These are phyloP conservation scores for Sylvia atricapilla DNA, from an alignment of 2,113 vertebrate genomes.

Conservation along the genomic window DNA sequence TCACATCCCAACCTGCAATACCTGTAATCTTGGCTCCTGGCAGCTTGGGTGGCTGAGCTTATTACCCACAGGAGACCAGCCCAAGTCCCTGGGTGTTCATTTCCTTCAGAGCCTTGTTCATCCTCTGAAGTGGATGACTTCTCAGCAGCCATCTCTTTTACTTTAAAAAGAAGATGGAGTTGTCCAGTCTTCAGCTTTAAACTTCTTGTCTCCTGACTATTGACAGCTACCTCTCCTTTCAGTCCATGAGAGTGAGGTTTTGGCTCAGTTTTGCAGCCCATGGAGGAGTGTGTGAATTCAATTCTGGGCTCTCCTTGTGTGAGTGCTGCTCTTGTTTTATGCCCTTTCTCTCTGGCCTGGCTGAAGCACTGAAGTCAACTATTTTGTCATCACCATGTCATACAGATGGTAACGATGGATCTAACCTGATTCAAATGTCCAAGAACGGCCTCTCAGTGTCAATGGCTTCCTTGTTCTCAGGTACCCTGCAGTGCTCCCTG, in stretches of 20 bases:
- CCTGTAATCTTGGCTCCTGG: not conserved
- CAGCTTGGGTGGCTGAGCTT: not conserved
- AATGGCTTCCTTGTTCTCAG: conserved; percentile 93
- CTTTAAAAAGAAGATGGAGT: not conserved
- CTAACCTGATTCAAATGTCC: conserved; percentile 90
- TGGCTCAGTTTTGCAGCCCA: not conserved
- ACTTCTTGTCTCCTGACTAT: not conserved
- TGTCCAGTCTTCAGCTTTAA: not conserved
- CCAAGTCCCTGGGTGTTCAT: not conserved
- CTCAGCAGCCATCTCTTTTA: not conserved
- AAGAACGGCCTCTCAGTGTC: conserved; percentile 89
- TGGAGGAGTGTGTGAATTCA: not conserved
- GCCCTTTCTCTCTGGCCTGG: conserved; percentile 25
- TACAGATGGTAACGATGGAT: conserved; percentile 91
- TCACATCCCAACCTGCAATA: not conserved
- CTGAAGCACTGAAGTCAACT: conserved; percentile 59
- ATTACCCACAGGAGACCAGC: not conserved
- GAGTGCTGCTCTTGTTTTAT: conserved; percentile 27
- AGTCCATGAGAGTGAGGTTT: not conserved
- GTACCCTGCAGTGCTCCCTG: conserved; percentile 54
- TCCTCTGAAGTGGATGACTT: not conserved
- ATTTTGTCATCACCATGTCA: conserved; percentile 77
- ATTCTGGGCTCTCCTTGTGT: not conserved
- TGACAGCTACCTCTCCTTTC: not conserved
- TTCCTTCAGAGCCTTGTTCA: not conserved